Evolutionary conservation across 2,113 vertebrate species (phyloP).

Genomic region (Drymodes brunneopygia): DNA sequence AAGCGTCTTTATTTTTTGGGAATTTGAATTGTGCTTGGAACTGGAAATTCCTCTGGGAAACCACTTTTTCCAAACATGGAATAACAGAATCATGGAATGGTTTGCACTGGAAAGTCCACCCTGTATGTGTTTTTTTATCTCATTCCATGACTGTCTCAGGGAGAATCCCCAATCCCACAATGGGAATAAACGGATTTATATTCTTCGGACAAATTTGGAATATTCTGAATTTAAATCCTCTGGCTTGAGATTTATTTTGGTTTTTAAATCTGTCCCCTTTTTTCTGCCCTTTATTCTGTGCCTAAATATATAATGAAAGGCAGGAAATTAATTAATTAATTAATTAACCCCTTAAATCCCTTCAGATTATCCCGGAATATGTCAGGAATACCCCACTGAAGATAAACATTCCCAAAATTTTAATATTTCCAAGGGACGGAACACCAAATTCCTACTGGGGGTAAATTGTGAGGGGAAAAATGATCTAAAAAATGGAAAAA

Average conservation of each 20-base stretch:
- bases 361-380: neutral
- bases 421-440: neutral
- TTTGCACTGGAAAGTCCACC: neutral
- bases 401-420: neutral
- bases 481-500: too few species aligned
- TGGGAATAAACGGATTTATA: neutral
- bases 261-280: neutral
- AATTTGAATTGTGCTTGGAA: neutral
- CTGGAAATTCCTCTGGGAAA: neutral
- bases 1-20: neutral
- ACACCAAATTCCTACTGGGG: too few species aligned
- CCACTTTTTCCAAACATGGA: rapidly evolving
- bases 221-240: neutral
- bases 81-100: neutral
- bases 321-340: too few species aligned
- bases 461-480: too few species aligned
- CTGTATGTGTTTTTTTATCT: neutral
- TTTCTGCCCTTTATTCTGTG: neutral
- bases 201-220: neutral
- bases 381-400: neutral
- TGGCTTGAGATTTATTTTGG: neutral
- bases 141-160: neutral
- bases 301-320: neutral
- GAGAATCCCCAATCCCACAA: neutral
- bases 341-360: neutral